Evolutionary conservation across 2,888 invertebrate genomes (phyloP).

Genomic region (Nymphalis polychloros): DNA sequence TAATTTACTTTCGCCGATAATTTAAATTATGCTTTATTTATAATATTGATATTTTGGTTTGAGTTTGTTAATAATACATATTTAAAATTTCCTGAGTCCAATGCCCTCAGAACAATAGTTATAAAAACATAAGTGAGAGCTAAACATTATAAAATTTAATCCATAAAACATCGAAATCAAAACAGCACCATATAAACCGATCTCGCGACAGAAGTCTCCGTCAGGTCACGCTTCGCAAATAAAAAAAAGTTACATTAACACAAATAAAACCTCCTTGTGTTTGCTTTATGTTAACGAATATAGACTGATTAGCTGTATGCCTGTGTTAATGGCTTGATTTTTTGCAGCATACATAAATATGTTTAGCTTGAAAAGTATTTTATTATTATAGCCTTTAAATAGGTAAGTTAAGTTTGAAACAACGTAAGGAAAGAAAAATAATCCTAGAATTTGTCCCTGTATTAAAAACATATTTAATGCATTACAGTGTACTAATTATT

Average conservation of each 20-base stretch:
- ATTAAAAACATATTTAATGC: too few relatives aligned
- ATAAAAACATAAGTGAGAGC: not conserved
- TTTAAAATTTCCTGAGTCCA: too few relatives aligned
- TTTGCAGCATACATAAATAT: conserved; percentile 14
- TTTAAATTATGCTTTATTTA: too few relatives aligned
- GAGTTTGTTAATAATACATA: too few relatives aligned
- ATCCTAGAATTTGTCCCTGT: too few relatives aligned
- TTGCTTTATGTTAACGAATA: conserved; percentile 43
- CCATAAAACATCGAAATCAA: not conserved
- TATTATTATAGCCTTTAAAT: conserved; percentile 7
- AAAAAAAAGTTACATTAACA: conserved; percentile 49
- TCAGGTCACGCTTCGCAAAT: conserved; percentile 59
- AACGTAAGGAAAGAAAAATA: not conserved
- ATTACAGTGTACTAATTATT: too few relatives aligned
- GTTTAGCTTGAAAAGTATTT: not conserved
- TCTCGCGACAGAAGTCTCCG: conserved; percentile 50
- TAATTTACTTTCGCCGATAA: too few relatives aligned
- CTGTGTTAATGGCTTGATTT: conserved; percentile 42
- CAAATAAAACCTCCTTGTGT: conserved; percentile 49
- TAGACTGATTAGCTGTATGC: conserved; percentile 43
- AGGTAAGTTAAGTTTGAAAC: not conserved
- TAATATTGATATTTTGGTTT: too few relatives aligned
- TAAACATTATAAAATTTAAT: not conserved
- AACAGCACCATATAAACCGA: conserved; percentile 47
- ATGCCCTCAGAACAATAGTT: too few relatives aligned